These are phyloP conservation scores for Phylloscopus trochiloides DNA, from an alignment of 2,113 vertebrate genomes.

Conservation along the genomic window DNA sequence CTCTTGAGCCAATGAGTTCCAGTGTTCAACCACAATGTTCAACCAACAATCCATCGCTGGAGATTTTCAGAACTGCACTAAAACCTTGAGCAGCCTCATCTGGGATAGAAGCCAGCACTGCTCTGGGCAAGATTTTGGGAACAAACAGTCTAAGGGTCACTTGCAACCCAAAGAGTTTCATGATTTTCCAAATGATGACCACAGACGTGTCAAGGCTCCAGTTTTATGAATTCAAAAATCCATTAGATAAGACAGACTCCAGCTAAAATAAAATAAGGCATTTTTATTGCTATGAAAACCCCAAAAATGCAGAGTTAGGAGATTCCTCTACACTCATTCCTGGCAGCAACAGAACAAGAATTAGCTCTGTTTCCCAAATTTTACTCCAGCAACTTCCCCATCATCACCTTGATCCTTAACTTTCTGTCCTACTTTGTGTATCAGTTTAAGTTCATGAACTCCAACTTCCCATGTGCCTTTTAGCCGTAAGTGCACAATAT, in stretches of 20 bases:
- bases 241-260: neutral
- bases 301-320: neutral
- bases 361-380: neutral
- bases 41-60: fast-evolving
- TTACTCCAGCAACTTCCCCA: neutral
- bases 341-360: neutral
- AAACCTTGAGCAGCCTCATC: neutral
- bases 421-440: neutral
- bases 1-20: neutral
- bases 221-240: neutral
- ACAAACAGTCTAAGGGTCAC: neutral
- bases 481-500: neutral
- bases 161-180: neutral
- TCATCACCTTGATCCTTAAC: neutral
- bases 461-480: neutral
- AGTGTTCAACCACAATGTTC: neutral
- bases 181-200: neutral
- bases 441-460: neutral
- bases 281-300: neutral
- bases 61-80: neutral
- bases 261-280: neutral
- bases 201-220: neutral
- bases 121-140: neutral
- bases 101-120: neutral
- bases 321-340: neutral